Percentiles rank a stretch among this genome's conserved stretches.
Evolutionary conservation across 2,113 vertebrate genomes (phyloP).

Genomic region (Hyla sarda): DNA sequence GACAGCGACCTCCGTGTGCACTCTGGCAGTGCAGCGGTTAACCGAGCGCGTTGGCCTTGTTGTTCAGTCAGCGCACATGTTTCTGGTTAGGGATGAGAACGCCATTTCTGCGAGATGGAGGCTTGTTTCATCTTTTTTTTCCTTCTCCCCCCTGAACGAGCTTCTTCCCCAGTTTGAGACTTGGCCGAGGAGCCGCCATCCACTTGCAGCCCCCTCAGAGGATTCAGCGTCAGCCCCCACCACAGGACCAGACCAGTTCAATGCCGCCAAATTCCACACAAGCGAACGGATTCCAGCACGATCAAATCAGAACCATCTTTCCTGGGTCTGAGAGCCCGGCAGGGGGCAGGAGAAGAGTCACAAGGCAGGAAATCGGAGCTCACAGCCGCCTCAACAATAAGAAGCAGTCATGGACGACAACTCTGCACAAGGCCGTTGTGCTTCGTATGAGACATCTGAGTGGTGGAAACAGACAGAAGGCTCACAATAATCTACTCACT

Average conservation of each 20-base stretch:
- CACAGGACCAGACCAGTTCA: neutral
- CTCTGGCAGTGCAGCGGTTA: neutral
- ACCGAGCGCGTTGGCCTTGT: neutral
- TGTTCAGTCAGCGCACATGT: neutral
- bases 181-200: neutral
- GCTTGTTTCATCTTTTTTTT: neutral
- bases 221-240: neutral
- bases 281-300: conserved; percentile 7
- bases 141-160: neutral
- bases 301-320: conserved; percentile 29
- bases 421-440: neutral
- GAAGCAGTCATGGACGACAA: neutral
- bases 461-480: too few relatives aligned
- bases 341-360: neutral
- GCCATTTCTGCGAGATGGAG: conserved; percentile 1
- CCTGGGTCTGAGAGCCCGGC: neutral
- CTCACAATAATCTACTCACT: neutral
- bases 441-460: too few relatives aligned
- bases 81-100: conserved; percentile 12
- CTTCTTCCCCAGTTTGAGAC: neutral
- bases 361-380: neutral
- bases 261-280: conserved; percentile 26
- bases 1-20: neutral
- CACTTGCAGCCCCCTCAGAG: neutral
- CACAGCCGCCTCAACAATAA: neutral